A percentile compares a stretch with the other conserved stretches of the same genome.
Conservation (phyloP, 2,888 invertebrate species). For the Anarsia innoxiella region DNA sequence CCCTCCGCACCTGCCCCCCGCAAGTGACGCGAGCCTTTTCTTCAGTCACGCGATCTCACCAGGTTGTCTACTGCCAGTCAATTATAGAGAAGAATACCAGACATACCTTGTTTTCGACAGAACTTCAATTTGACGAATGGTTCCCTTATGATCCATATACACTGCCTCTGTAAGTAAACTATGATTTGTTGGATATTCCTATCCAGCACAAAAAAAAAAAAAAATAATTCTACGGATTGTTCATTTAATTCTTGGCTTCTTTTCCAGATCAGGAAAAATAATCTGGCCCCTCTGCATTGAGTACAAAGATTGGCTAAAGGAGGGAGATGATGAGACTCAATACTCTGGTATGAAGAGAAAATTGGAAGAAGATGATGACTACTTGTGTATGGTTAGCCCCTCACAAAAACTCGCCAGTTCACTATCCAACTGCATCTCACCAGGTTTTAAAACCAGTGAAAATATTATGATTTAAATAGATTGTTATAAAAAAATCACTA, state of each 20-base stretch:
- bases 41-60: slow-evolving; percentile 86
- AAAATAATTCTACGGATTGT: background rate
- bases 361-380: slow-evolving; percentile 60
- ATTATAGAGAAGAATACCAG: slow-evolving; percentile 90
- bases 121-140: slow-evolving; percentile 78
- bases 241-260: too few species aligned
- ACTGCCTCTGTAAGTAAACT: slow-evolving; percentile 78
- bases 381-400: slow-evolving; percentile 47
- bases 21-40: slow-evolving; percentile 88
- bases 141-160: slow-evolving; percentile 95
- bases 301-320: slow-evolving; percentile 62
- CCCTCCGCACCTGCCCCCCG: slow-evolving; percentile 86
- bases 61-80: slow-evolving; percentile 93
- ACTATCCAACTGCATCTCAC: slow-evolving; percentile 51
- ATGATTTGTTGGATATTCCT: too few species aligned
- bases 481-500: too few species aligned
- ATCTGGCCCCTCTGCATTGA: slow-evolving; percentile 71
- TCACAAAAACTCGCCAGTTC: slow-evolving; percentile 44
- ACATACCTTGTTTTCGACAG: slow-evolving; percentile 54
- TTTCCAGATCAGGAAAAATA: slow-evolving; percentile 63
- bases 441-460: slow-evolving; percentile 59
- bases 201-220: background rate
- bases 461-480: slow-evolving; percentile 35
- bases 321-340: slow-evolving; percentile 53
- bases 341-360: slow-evolving; percentile 53